Evolutionary conservation across 2,888 invertebrate genomes (phyloP).

Genomic region (Pollenia labialis): DNA sequence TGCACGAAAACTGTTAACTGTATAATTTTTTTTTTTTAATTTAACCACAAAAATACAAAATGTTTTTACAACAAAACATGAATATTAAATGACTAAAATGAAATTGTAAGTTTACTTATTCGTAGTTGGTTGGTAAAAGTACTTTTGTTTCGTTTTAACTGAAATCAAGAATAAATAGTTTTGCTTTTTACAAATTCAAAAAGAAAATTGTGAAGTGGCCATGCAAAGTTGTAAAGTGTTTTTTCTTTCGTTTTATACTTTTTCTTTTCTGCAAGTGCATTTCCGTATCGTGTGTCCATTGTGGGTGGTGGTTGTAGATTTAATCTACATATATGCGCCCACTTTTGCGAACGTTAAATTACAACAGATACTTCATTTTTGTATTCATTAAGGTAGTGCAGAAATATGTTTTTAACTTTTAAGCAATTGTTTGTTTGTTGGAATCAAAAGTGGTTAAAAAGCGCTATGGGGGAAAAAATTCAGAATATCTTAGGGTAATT

Average conservation of each 20-base stretch:
- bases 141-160: conserved; percentile 5
- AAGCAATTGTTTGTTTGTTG: too few relatives aligned
- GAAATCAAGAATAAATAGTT: conserved; percentile 29
- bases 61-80: conserved; percentile 46
- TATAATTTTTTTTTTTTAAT: conserved; percentile 8
- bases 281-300: conserved; percentile 39
- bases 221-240: conserved; percentile 1
- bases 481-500: too few relatives aligned
- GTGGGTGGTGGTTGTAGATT: conserved; percentile 24
- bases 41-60: conserved; percentile 45
- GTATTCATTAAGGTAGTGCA: background rate
- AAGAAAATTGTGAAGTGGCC: conserved; percentile 18
- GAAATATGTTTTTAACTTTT: background rate
- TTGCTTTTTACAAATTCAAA: conserved; percentile 8
- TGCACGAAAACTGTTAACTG: background rate
- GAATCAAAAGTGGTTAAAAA: too few relatives aligned
- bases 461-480: too few relatives aligned
- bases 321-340: conserved; percentile 17
- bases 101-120: conserved; percentile 29
- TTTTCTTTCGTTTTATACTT: background rate
- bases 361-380: background rate
- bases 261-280: background rate
- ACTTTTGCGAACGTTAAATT: background rate
- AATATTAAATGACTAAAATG: conserved; percentile 44
- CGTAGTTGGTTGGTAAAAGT: conserved; percentile 23